Evolutionary conservation across 2,888 invertebrate genomes (phyloP), one percentile per base, ranked within the genome.

Genomic region (Tridacna gigas): DNA sequence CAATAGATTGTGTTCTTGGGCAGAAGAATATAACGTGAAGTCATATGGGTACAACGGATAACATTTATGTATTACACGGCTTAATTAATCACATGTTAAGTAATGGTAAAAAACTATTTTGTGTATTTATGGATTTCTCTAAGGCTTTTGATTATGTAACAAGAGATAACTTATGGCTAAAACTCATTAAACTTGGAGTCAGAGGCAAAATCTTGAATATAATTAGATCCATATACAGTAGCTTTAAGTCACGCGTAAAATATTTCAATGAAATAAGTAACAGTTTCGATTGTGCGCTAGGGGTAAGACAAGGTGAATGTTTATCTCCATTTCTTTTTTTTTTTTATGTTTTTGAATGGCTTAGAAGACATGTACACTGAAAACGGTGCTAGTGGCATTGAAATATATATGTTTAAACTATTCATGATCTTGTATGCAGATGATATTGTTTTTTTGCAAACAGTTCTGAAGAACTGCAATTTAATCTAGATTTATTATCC

Each of bases 41-140:
- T 37, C 67, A 78, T 47, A 79, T 79, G 61, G n/a, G n/a, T n/a
- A n/a, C n/a, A n/a, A 56, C 63, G 2, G 81, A 81, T 60, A 78
- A 82, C 47, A 74, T 78, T 37, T 82, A 67, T 78, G 74, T 67
- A n/a, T 73, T 82, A 37, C 77, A 81, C 66, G 81, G 77, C 66
- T 20, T 81, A n/a, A 81, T 71, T 4, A 73, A 22, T 51, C 81
- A 81, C 63, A 22, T 77, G 63, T 37, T 73, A 18, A 71, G 63
- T 26, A 65, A 71, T 12, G 47, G 48, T 15, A 82, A 77, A 61
- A 63, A 61, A 15, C 26, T 84, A 7, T 80, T 37, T 65, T 77
- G 74, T 28, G 73, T 74, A 4, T 80, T 77, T 60, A 61, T 80
- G 18, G 74, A 83, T 63, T 80, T 78, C 28, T 56, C 48, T 18